Base-by-base conservation (phyloP, 2,797 vertebrate genomes). In the Megaceryle alcyon region DNA sequence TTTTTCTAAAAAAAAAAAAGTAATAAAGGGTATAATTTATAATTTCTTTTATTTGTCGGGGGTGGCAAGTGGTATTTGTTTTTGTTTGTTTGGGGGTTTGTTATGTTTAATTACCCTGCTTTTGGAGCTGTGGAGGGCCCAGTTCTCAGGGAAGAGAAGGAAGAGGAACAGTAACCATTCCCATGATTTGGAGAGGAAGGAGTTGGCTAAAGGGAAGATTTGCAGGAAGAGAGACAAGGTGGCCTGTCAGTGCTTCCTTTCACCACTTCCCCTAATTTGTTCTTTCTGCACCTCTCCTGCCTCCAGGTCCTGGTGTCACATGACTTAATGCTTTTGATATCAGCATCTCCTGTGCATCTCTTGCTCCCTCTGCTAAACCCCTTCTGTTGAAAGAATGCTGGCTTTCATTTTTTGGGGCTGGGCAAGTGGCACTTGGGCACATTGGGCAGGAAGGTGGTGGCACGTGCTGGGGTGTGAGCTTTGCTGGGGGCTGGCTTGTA, bases 391-490 rank as follows among this genome's bases (percentile, higher is more conserved):
- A 82, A 79, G 18, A 35, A 21, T 3, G 0, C 4, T 56, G 54
- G 10, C 18, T 35, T 54, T 65, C 1, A 2, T 43, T 71, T 5
- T 1, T 12, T 0, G 3, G n/a, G 61, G 35, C 69, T 56, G 56
- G 44, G 7, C 29, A 11, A 17, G 29, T 16, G 78, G 28, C n/a
- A 3, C 31, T 31, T 0, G 3, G 33, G 29, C 18, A 3, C 7
- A 0, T 2, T 16, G 43, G 6, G 35, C 51, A 18, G 57, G 41
- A 51, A 12, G 56, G 44, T 10, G 41, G 26, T 43, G 59, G 65
- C 48, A 71, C 0, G 0, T 1, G 3, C 28, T 3, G 51, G 20
- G 37, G 5, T 70, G 28, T 2, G 3, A 8, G 25, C 5, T 1
- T 26, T 10, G 39, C 41, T 37, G 69, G n/a, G 33, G 22, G 3